Evolutionary conservation across 2,888 invertebrate genomes (phyloP), one percentile per base, ranked within the genome.

Genomic region (Cheilosia scutellata): DNA sequence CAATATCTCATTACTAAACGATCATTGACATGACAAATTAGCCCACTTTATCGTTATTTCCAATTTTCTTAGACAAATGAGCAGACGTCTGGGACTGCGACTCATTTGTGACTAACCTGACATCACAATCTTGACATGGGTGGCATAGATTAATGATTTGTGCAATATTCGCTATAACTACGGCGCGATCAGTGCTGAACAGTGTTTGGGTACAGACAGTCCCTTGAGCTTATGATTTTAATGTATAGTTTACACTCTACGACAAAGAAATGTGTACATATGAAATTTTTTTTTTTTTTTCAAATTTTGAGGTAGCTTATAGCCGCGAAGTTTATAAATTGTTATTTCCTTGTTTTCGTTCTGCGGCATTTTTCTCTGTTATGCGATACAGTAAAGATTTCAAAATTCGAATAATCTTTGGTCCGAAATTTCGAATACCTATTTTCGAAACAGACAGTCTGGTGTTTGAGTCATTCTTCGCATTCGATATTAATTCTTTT

Each of bases 141-240:
- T 65, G 63, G 31, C 74, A 74, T 44, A 63, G 62, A 74, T 65
- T 47, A 63, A 74, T 57, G 63, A 37, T 37, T 57, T 63, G 42
- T 60, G 72, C 62, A 51, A 53, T 62, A 20, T n/a, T 51, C 9
- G 51, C 29, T 31, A 29, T 16, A 11, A 37, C 37, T 37, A 11
- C 37, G 37, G 37, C 37, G 40, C 16, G 1, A 11, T 27, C 9
- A 29, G 29, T 51, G 20, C 29, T 11, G 11, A 11, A 47, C 13
- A 5, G 29, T n/a, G 31, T n/a, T 51, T 40, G 29, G 16, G 40
- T 9, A 29, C 40, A 51, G 31, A 31, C 2, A 31, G 37, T 62
- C 31, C 47, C 51, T 53, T 29, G 60, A 29, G 29, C n/a, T 72
- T 25, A 53, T 72, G 60, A 13, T 62, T 51, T 37, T 42, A 16